Base-by-base conservation (phyloP, 2,888 invertebrate genomes). In the Epinotia demarniana region DNA sequence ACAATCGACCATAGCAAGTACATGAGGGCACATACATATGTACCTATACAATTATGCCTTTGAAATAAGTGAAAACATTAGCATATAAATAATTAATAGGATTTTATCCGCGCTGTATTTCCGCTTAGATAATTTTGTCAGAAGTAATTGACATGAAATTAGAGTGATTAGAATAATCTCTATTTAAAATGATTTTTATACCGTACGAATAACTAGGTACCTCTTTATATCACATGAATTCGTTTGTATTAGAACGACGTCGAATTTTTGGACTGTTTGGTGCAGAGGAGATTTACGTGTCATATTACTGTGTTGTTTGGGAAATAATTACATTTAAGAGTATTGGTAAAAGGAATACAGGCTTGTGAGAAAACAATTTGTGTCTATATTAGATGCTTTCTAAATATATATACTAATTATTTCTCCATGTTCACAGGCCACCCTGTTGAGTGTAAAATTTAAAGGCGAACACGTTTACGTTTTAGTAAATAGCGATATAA, bases 301-400 rank as follows among this genome's bases (percentile, higher is more conserved):
- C 69, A 69, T 69, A 69, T 46, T 57, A 63, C 27, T 64, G n/a
- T 63, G 43, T 72, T 57, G 43, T 43, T 66, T 53, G 66, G 53
- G n/a, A 53, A 33, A 18, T 55, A 55, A 53, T 23, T 66, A 66
- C 33, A 64, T 72, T 57, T 72, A 64, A 64, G 64, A 66, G 33
- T 27, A 53, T 72, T 58, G 19, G 68, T 68, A 68, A 19, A 46
- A 19, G 3, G 55, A 2, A 18, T 57, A 55, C 55, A 66, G 67
- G 67, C 55, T 67, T 57, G 57, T 55, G 55, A 67, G 67, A 57
- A 13, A 27, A 60, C 27, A 60, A 19, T 18, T 9, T 8, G 13
- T 16, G 16, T 16, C 16, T 5, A 13, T 1, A 5, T 49, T 49
- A 12, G 12, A 4, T 13, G 5, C 16, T 16, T 5, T 49, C 49